Percentiles rank a stretch among this genome's conserved stretches.
These are phyloP conservation scores for Spondyliosoma cantharus DNA, from an alignment of 2,797 vertebrate species.

Conservation along the genomic window DNA sequence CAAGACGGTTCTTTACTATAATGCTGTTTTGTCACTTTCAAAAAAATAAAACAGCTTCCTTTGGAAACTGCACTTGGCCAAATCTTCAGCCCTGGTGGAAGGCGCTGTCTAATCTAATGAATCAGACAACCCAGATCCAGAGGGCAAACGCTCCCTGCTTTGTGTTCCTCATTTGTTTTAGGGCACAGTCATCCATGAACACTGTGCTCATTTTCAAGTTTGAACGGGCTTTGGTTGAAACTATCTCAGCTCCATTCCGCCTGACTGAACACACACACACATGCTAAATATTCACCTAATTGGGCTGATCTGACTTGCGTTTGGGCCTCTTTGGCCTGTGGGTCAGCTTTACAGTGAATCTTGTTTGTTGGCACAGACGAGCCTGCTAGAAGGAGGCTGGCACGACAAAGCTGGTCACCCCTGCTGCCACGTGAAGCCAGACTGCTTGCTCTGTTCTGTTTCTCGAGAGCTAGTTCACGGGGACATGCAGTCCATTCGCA, in stretches of 20 bases:
- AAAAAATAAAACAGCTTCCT: no score
- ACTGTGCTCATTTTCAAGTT: conserved; percentile 35
- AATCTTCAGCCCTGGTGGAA: no score
- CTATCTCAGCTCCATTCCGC: conserved; percentile 24
- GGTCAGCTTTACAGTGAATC: conserved; percentile 59
- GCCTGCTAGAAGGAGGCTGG: conserved; percentile 46
- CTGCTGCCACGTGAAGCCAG: conserved; percentile 71
- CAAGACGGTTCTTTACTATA: no score
- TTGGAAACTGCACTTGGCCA: no score
- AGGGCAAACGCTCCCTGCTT: conserved; percentile 23
- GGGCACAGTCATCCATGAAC: conserved; percentile 45
- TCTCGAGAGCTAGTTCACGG: conserved; percentile 56
- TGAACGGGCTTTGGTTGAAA: conserved; percentile 28
- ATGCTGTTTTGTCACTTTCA: no score
- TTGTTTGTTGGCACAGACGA: conserved; percentile 63
- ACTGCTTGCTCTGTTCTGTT: conserved; percentile 41
- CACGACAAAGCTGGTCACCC: conserved; percentile 64
- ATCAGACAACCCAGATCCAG: conserved; percentile 20
- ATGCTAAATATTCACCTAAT: conserved; percentile 32
- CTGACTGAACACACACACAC: background rate
- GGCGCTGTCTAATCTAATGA: background rate
- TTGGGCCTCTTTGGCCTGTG: conserved; percentile 34
- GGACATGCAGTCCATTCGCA: conserved; percentile 58
- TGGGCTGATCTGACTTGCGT: conserved; percentile 35
- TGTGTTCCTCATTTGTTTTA: conserved; percentile 35